Percentiles rank a stretch among this genome's conserved stretches.
These are phyloP conservation scores for Onychomys torridus DNA, from an alignment of 2,797 vertebrate genomes.

Conservation along the genomic window DNA sequence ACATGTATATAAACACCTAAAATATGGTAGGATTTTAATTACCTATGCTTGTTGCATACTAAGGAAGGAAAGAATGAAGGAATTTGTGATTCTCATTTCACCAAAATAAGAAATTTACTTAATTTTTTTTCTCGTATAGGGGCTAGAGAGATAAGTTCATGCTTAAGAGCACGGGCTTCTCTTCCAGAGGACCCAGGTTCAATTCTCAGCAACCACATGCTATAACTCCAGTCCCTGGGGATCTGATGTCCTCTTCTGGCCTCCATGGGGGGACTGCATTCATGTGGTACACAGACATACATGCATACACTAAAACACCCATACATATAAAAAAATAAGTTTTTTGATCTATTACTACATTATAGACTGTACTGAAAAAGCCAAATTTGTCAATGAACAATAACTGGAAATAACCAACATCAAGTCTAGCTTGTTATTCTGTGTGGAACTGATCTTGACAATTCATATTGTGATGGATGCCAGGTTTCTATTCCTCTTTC, in stretches of 20 bases:
- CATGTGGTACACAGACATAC: not conserved
- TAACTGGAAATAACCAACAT: slow-evolving; percentile 34
- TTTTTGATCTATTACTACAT: not conserved
- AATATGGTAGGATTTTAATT: slow-evolving; percentile 23
- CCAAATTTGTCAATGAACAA: slow-evolving; percentile 58
- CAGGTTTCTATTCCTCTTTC: slow-evolving; percentile 84
- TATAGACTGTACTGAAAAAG: not conserved
- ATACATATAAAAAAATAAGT: not conserved
- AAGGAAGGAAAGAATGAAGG: not conserved
- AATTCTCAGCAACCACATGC: not conserved
- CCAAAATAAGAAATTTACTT: slow-evolving; percentile 52
- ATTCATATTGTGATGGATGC: slow-evolving; percentile 83
- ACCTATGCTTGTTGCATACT: not conserved
- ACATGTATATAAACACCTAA: not conserved
- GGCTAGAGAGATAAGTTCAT: not conserved
- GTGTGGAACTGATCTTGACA: slow-evolving; percentile 80
- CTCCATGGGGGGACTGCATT: not conserved
- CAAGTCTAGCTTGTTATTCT: slow-evolving; percentile 74
- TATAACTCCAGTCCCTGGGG: not conserved
- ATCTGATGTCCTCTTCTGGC: not conserved
- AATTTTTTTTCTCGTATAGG: not conserved
- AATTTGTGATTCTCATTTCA: slow-evolving; percentile 47
- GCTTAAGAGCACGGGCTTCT: not conserved
- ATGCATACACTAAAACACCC: not conserved
- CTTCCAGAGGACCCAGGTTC: not conserved